Evolutionary conservation across 2,888 invertebrate genomes (phyloP).

Genomic region (Agrotis puta): DNA sequence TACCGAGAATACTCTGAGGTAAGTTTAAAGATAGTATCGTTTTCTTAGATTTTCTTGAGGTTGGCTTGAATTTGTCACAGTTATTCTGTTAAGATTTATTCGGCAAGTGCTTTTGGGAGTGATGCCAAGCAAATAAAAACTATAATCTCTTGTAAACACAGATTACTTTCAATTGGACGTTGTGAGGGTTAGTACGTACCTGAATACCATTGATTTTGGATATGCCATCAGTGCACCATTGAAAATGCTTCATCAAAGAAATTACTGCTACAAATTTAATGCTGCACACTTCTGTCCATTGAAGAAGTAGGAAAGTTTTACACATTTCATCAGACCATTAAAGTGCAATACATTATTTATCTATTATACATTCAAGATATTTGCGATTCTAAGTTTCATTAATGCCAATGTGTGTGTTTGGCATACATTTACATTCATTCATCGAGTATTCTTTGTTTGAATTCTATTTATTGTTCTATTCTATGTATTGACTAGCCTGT

Average conservation of each 20-base stretch:
- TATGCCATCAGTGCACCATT: not conserved
- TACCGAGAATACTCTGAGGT: slow-evolving; percentile 34
- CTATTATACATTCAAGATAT: slow-evolving; percentile 46
- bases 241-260: not conserved
- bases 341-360: slow-evolving; percentile 15
- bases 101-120: not conserved
- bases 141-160: not conserved
- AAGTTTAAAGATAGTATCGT: slow-evolving; percentile 41
- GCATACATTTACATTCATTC: slow-evolving; percentile 59
- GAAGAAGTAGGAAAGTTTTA: slow-evolving; percentile 30
- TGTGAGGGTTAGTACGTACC: not conserved
- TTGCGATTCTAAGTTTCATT: slow-evolving; percentile 43
- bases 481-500: no score
- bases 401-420: slow-evolving; percentile 22
- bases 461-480: slow-evolving; percentile 8
- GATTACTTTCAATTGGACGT: not conserved
- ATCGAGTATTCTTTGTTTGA: slow-evolving; percentile 33
- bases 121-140: not conserved
- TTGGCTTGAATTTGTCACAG: slow-evolving; percentile 6
- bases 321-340: slow-evolving; percentile 37
- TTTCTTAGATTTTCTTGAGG: slow-evolving; percentile 25
- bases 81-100: not conserved
- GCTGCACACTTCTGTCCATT: not conserved
- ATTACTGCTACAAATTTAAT: not conserved
- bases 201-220: not conserved